A percentile compares a stretch with the other conserved stretches of the same genome.
These are phyloP conservation scores for Tineola bisselliella DNA, from an alignment of 2,888 invertebrate genomes.

Conservation along the genomic window DNA sequence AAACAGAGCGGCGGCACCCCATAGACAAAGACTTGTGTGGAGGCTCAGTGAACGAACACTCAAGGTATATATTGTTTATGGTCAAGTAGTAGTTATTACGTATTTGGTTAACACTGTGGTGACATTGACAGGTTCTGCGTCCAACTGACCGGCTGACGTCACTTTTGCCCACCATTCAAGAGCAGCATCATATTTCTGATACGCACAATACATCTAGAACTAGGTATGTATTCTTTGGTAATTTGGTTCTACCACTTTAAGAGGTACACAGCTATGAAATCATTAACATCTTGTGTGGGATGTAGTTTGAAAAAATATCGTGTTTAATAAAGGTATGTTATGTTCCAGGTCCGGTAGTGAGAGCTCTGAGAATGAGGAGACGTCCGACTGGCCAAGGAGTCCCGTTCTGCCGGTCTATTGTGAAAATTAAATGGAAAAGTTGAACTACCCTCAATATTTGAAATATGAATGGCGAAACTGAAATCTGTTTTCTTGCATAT, in stretches of 20 bases:
- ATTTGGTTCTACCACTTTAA: too few species aligned
- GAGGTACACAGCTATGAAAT: too few species aligned
- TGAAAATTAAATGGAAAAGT: constrained; percentile 32
- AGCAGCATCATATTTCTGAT: constrained; percentile 66
- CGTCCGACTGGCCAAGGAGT: constrained; percentile 72
- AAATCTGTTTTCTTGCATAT: too few species aligned
- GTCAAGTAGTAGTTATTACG: too few species aligned
- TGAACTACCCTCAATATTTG: background rate
- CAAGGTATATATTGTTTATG: constrained; percentile 39
- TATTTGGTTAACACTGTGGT: too few species aligned
- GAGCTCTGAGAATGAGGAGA: constrained; percentile 68
- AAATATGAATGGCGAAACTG: too few species aligned
- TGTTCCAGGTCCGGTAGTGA: constrained; percentile 70
- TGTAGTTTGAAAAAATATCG: too few species aligned
- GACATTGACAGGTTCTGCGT: constrained; percentile 71
- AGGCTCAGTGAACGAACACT: constrained; percentile 77
- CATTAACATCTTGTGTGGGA: too few species aligned
- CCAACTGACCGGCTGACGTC: constrained; percentile 79
- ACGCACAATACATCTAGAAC: constrained; percentile 19
- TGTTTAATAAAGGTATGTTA: background rate
- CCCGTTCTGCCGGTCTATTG: constrained; percentile 70
- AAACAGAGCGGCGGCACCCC: constrained; percentile 71
- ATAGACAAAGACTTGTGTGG: constrained; percentile 81
- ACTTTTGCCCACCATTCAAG: constrained; percentile 78
- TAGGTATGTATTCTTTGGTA: constrained; percentile 2